Evolutionary conservation across 1,140 invertebrate genomes (phyloP).

Genomic region (Homarus americanus): DNA sequence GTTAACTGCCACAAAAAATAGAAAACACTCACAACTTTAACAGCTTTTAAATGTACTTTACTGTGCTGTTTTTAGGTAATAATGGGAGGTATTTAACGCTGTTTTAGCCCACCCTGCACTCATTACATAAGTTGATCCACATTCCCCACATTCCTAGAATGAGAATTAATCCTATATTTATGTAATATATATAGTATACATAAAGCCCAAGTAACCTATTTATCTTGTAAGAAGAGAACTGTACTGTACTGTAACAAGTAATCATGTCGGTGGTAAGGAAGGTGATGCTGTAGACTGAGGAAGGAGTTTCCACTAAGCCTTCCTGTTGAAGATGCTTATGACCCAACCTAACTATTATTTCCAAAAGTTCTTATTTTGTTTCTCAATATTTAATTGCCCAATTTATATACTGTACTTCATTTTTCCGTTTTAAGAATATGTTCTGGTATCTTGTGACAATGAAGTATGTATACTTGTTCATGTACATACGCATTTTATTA

Average conservation of each 20-base stretch:
- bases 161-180: not conserved
- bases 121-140: conserved; percentile 1
- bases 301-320: not conserved
- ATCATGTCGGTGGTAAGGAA: too few species aligned
- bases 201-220: not conserved
- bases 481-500: not conserved
- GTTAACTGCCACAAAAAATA: too few species aligned
- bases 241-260: too few species aligned
- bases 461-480: not conserved
- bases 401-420: not conserved
- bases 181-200: too few species aligned
- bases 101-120: not conserved
- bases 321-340: not conserved
- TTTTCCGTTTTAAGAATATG: not conserved
- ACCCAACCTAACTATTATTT: not conserved
- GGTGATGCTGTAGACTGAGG: too few species aligned
- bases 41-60: not conserved
- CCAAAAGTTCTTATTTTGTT: not conserved
- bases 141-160: not conserved
- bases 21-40: too few species aligned
- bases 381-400: not conserved
- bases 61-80: not conserved
- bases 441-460: not conserved
- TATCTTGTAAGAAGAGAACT: not conserved
- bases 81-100: not conserved